Conservation (phyloP, 2,797 vertebrate genomes). For the Bovichtus variegatus region DNA sequence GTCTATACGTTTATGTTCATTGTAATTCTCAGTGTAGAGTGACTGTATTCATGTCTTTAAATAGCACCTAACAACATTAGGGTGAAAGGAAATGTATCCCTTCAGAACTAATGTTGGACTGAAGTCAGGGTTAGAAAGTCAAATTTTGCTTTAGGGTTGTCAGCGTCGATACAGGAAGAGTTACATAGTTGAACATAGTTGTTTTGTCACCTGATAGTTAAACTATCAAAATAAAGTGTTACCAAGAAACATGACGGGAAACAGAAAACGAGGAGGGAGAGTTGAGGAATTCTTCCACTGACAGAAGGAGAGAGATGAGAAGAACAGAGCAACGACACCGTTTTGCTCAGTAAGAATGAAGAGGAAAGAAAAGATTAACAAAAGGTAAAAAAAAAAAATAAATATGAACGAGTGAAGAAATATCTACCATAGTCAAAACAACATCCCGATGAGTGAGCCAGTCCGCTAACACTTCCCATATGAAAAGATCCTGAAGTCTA, state of each 20-base stretch:
- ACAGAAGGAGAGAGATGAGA: constrained; percentile 17
- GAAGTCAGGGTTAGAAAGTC: neutral
- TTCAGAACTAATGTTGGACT: neutral
- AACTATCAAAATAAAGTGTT: neutral
- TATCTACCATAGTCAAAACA: constrained; percentile 67
- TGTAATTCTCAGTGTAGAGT: neutral
- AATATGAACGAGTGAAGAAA: constrained; percentile 67
- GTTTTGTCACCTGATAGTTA: neutral
- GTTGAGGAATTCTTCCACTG: neutral
- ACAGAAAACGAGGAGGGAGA: neutral
- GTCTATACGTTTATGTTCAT: neutral
- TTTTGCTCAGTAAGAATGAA: constrained; percentile 52
- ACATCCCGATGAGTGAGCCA: constrained; percentile 69
- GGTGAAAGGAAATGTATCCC: neutral
- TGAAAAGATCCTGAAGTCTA: constrained; percentile 50
- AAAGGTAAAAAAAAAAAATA: constrained; percentile 51
- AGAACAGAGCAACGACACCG: neutral
- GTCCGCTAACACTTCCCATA: constrained; percentile 63
- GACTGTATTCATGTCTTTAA: neutral
- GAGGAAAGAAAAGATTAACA: constrained; percentile 48
- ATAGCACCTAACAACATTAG: neutral
- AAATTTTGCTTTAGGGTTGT: neutral
- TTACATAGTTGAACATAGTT: neutral
- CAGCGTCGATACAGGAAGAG: neutral
- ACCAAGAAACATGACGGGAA: neutral